These are phyloP conservation scores for Nycticryphes semicollaris DNA, from an alignment of 2,113 vertebrate species.

Conservation along the genomic window DNA sequence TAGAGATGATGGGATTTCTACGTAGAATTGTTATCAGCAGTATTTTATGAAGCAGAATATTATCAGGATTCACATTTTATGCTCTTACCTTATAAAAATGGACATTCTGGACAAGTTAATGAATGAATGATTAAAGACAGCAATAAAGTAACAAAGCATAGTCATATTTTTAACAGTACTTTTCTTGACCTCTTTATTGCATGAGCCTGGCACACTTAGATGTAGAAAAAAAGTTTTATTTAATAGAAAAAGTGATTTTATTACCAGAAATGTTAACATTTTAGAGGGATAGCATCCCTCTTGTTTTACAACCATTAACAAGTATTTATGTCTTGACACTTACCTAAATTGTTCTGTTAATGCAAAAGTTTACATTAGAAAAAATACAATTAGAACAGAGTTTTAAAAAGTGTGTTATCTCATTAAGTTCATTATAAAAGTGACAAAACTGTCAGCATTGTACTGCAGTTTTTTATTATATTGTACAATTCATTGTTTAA, in stretches of 20 bases:
- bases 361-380: not conserved
- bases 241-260: not conserved
- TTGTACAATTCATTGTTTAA: not conserved
- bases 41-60: conserved; percentile 13
- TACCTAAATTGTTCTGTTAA: not conserved
- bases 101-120: conserved; percentile 12
- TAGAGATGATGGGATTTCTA: not conserved
- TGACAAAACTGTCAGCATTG: not conserved
- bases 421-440: not conserved
- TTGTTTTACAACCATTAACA: not conserved
- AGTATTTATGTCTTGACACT: not conserved
- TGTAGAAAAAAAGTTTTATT: not conserved
- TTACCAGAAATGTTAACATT: conserved; percentile 3
- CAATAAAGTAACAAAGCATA: conserved; percentile 13
- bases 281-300: not conserved
- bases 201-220: not conserved
- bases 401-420: not conserved
- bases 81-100: not conserved
- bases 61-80: not conserved
- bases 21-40: not conserved
- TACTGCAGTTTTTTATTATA: not conserved
- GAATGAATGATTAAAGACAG: conserved; percentile 18
- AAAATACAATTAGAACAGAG: not conserved
- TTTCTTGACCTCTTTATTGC: conserved; percentile 6
- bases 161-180: not conserved